Evolutionary conservation across 2,888 invertebrate species (phyloP), one percentile per base, ranked within the genome.

Genomic region (Ochropacha duplaris): DNA sequence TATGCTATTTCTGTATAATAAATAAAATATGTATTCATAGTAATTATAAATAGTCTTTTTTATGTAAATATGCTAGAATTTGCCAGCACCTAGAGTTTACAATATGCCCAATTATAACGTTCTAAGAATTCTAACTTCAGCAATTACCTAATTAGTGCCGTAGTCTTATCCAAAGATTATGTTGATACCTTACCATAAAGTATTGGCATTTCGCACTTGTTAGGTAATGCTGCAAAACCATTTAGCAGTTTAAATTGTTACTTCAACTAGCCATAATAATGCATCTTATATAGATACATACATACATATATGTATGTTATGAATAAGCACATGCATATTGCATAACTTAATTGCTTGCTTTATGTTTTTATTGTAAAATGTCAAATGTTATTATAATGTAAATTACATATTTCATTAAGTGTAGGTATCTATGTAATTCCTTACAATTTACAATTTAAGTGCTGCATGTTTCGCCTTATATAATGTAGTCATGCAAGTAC

Each of bases 81-180:
- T 4, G 36, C 36, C n/a, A 12, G 31, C 2, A 24, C 24, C 24
- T n/a, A 31, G 31, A 12, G 31, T 31, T 31, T 12, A 59, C 63
- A 60, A 50, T 57, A 24, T 50, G 58, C 57, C 59, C 58, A 50
- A 66, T 66, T 62, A 50, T 57, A 57, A 64, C 61, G 54, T 64
- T 63, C 60, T 63, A 57, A 52, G 62, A 57, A 58, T 50, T 59
- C 59, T 62, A 58, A 63, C 65, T 65, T 66, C 64, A 64, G 67
- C 57, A 74, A 75, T 76, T 72, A 74, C 57, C 63, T 75, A 75
- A 80, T 83, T 83, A 79, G 73, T 74, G 62, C 54, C 49, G 56
- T 66, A 66, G 68, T 78, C 74, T 70, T 74, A 70, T 74, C 62
- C 61, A n/a, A 62, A 65, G 71, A 57, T 68, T 58, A 63, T 54